Conservation (phyloP, 2,113 vertebrate species). For the Callocephalon fimbriatum region DNA sequence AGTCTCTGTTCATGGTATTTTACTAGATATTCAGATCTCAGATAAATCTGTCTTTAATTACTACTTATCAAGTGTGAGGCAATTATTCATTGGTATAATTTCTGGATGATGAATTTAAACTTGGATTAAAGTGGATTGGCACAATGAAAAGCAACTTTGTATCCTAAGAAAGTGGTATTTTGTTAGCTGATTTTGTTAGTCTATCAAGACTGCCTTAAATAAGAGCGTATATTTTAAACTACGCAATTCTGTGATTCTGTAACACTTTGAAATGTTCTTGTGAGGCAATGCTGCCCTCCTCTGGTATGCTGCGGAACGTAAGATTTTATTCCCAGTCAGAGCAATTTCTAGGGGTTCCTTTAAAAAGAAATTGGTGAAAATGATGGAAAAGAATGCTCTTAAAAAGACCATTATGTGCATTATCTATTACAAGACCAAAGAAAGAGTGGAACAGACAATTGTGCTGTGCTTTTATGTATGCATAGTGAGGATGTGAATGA, state of each 20-base stretch:
- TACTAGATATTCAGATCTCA: neutral
- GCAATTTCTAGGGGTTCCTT: neutral
- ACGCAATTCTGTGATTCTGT: neutral
- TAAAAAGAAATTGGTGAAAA: neutral
- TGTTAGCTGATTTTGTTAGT: neutral
- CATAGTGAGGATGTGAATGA: neutral
- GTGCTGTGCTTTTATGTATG: neutral
- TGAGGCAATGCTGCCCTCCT: constrained; percentile 57
- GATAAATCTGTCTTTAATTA: neutral
- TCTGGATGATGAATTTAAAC: neutral
- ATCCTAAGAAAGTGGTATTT: neutral
- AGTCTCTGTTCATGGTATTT: neutral
- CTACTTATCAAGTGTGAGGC: neutral
- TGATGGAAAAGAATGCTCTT: neutral
- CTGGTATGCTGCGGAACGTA: neutral
- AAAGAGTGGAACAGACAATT: neutral
- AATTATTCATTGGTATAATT: neutral
- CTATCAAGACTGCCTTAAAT: neutral
- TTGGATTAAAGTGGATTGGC: neutral
- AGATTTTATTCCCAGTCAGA: neutral
- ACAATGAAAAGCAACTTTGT: neutral
- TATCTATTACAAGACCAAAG: neutral
- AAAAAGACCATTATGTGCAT: neutral
- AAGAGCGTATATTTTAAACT: neutral
- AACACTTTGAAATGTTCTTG: neutral